These are phyloP conservation scores for Nephila pilipes DNA, from an alignment of 1,140 invertebrate species.

Conservation along the genomic window DNA sequence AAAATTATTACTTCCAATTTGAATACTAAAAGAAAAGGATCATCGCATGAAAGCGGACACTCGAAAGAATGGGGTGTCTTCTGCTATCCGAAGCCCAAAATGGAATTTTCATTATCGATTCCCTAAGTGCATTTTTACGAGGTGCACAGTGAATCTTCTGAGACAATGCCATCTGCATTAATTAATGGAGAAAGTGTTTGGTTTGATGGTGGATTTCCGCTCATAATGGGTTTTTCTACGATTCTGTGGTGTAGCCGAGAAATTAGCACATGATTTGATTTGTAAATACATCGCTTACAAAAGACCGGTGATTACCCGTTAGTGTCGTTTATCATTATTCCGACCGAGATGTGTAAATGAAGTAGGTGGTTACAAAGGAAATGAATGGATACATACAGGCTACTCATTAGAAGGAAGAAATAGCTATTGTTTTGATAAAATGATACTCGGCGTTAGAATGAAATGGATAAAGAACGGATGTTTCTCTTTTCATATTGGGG, in stretches of 20 bases:
- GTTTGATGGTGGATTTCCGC: not conserved
- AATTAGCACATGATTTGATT: constrained; percentile 15
- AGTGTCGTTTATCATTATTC: not conserved
- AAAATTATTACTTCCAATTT: constrained; percentile 41
- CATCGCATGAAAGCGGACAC: not conserved
- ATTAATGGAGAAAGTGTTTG: not conserved
- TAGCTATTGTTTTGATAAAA: no score
- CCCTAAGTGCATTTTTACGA: not conserved
- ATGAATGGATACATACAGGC: no score
- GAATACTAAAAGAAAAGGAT: not conserved
- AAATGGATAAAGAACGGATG: no score
- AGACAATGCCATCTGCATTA: constrained; percentile 6
- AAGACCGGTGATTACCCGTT: not conserved
- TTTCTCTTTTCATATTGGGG: no score
- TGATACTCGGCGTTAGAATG: no score
- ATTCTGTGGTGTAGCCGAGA: not conserved
- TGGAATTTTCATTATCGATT: not conserved
- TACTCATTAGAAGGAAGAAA: no score
- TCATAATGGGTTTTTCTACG: not conserved
- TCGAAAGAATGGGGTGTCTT: not conserved
- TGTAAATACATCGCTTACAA: not conserved
- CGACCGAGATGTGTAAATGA: not conserved
- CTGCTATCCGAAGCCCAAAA: not conserved
- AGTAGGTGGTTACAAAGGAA: not conserved
- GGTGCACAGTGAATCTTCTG: not conserved